phyloP scores from a whole-genome alignment of 2,113 vertebrate species.

The Dromaius novaehollandiae region DNA sequence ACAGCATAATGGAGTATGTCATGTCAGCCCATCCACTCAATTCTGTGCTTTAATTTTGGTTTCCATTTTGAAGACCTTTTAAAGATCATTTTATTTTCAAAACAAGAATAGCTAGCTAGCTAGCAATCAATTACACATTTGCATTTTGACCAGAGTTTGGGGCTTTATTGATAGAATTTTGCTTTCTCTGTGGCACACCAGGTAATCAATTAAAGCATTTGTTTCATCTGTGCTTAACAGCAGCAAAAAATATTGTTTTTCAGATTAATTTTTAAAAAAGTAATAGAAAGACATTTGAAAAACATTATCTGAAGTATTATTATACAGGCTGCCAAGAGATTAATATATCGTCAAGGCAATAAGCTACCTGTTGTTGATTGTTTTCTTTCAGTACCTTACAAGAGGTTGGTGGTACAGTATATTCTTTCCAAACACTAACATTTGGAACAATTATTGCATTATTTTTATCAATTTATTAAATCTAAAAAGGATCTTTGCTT shows the following conservation, averaged over 20 bases:
- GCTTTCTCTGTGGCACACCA: background rate
- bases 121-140: background rate
- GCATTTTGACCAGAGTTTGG: background rate
- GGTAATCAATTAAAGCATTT: conserved; percentile 39
- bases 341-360: conserved; percentile 33
- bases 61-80: background rate
- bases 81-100: conserved; percentile 2
- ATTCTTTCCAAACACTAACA: background rate
- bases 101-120: background rate
- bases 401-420: background rate
- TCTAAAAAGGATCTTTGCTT: background rate
- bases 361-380: background rate
- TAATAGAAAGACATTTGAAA: conserved; percentile 18
- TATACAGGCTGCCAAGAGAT: background rate
- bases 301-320: conserved; percentile 13
- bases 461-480: conserved; percentile 12
- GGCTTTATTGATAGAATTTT: background rate
- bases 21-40: background rate
- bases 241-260: background rate
- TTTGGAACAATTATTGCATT: background rate
- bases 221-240: conserved; percentile 29
- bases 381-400: background rate
- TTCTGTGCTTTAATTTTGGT: background rate
- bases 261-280: conserved; percentile 41
- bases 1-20: background rate